Conservation (phyloP, 2,797 vertebrate species). For the Oryzias dopingdopingensis region DNA sequence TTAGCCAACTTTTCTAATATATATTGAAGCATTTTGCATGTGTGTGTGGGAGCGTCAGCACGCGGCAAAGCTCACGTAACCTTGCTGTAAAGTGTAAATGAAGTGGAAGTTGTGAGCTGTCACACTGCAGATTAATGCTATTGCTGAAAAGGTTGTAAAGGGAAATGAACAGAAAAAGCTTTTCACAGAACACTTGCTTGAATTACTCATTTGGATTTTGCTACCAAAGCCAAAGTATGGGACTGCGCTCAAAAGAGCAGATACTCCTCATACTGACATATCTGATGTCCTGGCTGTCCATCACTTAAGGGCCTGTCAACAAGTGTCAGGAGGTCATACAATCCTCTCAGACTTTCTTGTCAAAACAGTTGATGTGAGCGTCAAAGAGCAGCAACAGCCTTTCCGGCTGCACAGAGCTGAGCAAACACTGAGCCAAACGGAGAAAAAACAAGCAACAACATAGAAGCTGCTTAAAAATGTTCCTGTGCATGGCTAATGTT, state of each 20-base stretch:
- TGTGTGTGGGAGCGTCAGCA: constrained; percentile 31
- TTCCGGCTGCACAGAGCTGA: constrained; percentile 24
- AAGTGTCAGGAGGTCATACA: constrained; percentile 51
- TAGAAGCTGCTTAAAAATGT: constrained; percentile 47
- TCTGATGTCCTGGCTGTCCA: constrained; percentile 46
- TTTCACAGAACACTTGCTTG: constrained; percentile 45
- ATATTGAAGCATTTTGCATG: constrained; percentile 45
- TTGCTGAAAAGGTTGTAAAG: constrained; percentile 13
- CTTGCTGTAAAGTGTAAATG: constrained; percentile 24
- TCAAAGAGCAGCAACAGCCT: constrained; percentile 34
- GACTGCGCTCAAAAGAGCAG: constrained; percentile 18
- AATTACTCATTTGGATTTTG: constrained; percentile 60
- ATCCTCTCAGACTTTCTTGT: constrained; percentile 43
- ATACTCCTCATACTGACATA: constrained; percentile 29
- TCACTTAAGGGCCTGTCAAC: constrained; percentile 59
- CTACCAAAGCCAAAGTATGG: constrained; percentile 8
- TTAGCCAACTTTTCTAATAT: constrained; percentile 40
- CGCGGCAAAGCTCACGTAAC: constrained; percentile 29
- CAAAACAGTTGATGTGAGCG: constrained; percentile 23
- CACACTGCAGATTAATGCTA: constrained; percentile 12
- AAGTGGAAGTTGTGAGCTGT: constrained; percentile 19
- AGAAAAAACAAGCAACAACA: constrained; percentile 15
- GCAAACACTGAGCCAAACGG: constrained; percentile 19
- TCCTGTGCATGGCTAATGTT: constrained; percentile 45
- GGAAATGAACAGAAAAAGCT: constrained; percentile 34